Base-by-base conservation (phyloP, 1,140 invertebrate genomes). In the Leptopilina boulardi region DNA sequence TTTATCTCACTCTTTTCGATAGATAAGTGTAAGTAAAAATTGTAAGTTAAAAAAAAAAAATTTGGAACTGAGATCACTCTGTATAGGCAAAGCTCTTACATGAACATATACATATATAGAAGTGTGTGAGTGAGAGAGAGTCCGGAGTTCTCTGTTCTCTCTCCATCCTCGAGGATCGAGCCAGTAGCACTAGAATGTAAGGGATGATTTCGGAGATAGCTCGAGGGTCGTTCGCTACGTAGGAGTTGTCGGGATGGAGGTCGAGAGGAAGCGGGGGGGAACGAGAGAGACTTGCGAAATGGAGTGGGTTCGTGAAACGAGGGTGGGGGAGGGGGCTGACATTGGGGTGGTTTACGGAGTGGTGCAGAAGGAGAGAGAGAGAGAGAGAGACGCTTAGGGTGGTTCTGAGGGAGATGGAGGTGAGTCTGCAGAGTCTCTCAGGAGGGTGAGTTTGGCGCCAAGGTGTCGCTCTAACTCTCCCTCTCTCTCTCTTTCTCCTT, bases 121-220 rank as follows among this genome's bases (percentile, higher is more conserved):
- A n/a, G n/a, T n/a, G n/a, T n/a, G n/a, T n/a, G n/a, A n/a, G n/a
- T n/a, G 6, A 34, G 34, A 38, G 34, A 38, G 34, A 38, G 34
- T 38, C 34, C 34, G 30, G 2, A 34, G 30, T 34, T 34, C 6
- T 34, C 34, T 38, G 8, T n/a, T n/a, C 34, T 34, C 34, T 9
- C 34, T 8, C 34, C 34, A 89, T 84, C 83, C 89, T 89, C 84
- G 86, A 88, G 88, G 87, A 88, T 87, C 87, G 84, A 80, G 78
- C 79, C 59, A 59, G 80, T 82, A 83, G 80, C 83, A 83, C 84
- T 81, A 86, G 84, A 89, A 87, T 89, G 87, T 90, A 89, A 89
- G 89, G 90, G 89, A 91, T 91, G 89, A 90, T 91, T 91, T 91
- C 87, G 89, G 89, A 91, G 89, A 91, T 91, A 90, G 90, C 89